phyloP scores from a whole-genome alignment of 2,888 invertebrate genomes.

The Synanthedon vespiformis region DNA sequence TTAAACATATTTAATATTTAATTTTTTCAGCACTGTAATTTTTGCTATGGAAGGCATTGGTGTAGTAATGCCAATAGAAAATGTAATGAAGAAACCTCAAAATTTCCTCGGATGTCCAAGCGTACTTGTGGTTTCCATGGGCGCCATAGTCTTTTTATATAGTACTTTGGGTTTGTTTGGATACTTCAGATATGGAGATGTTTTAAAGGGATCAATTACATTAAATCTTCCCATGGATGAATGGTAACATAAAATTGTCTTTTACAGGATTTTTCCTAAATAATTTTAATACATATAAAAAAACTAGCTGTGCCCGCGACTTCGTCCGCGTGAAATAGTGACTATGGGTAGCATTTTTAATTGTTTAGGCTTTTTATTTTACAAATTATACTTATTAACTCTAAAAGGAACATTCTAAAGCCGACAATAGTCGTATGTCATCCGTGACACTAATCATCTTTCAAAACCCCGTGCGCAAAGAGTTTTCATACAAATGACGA shows the following conservation, averaged over 20 bases:
- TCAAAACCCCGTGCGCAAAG: too few relatives aligned
- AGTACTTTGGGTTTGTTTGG: conserved; percentile 89
- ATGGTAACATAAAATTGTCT: conserved; percentile 43
- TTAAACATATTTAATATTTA: too few relatives aligned
- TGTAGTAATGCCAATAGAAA: conserved; percentile 92
- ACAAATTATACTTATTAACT: too few relatives aligned
- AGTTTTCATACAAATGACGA: too few relatives aligned
- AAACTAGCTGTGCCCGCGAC: too few relatives aligned
- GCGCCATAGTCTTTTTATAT: conserved; percentile 82
- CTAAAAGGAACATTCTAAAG: too few relatives aligned
- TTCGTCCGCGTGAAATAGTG: too few relatives aligned
- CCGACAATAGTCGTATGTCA: too few relatives aligned
- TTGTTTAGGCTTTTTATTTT: too few relatives aligned
- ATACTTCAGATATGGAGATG: conserved; percentile 84
- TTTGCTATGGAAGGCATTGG: conserved; percentile 98
- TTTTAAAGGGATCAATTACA: conserved; percentile 81
- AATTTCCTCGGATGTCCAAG: conserved; percentile 85
- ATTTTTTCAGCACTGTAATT: conserved; percentile 81
- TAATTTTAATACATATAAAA: too few relatives aligned
- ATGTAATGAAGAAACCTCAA: conserved; percentile 86
- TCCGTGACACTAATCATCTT: too few relatives aligned
- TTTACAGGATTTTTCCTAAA: background rate
- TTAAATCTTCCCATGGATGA: conserved; percentile 81
- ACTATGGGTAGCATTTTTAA: too few relatives aligned
- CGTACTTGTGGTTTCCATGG: conserved; percentile 88